Base-by-base conservation (phyloP, 2,113 vertebrate genomes). In the Sisor rabdophorus region DNA sequence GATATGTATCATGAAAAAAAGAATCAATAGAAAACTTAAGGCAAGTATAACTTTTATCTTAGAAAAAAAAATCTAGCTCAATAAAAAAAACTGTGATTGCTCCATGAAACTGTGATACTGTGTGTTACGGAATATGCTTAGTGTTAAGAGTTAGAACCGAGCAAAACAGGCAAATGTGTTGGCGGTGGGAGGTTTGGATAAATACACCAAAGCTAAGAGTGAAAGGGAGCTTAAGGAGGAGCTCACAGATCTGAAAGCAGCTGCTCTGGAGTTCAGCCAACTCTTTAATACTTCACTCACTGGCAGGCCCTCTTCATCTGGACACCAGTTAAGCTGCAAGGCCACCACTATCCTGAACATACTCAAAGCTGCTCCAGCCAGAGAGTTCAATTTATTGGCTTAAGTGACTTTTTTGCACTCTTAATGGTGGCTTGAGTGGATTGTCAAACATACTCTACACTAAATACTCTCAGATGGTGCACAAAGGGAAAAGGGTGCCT, bases 221-320 rank as follows among this genome's bases (percentile, higher is more conserved):
- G 17, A 68, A n/a, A 81, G 47, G 13, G 48, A 47, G 30, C 56
- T n/a, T 50, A 55, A 72, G 73, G 53, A 74, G 40, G 32, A 79
- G 81, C 80, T 53, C 50, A 53, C 61, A 48, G 28, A 61, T 71
- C 58, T 71, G 71, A 81, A 50, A 63, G 80, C 76, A 84, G 81
- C 77, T 84, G 75, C 73, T 61, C 68, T 83, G 85, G 81, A 84
- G 50, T 10, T 1, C 15, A 63, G 79, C 78, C 79, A 60, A 32
- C 60, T 60, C 12, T 30, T 50, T 58, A 73, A 60, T 58, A 50
- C 69, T 68, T 81, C 69, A 79, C 52, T 67, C 75, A 47, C 78
- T 80, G 36, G 53, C 56, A 77, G 81, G 74, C 54, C 61, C 52
- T 13, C 8, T 71, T 24, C n/a, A 65, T 55, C 69, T 74, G 50